A percentile compares a stretch with the other conserved stretches of the same genome.
Conservation (phyloP, 2,797 vertebrate species). For the Tenualosa ilisha region DNA sequence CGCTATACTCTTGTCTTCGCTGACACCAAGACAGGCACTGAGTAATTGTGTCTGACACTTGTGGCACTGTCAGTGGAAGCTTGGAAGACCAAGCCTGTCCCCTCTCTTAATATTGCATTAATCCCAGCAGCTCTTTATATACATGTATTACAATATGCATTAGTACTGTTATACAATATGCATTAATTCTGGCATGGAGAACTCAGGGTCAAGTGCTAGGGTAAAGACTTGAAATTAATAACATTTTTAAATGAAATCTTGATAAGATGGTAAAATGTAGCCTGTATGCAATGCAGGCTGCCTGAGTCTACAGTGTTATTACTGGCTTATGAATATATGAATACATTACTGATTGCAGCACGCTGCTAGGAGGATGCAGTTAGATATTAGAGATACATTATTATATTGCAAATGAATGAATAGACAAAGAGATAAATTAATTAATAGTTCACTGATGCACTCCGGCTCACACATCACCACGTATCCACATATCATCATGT, state of each 20-base stretch:
- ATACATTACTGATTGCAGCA: slow-evolving; percentile 9
- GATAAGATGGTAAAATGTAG: neutral
- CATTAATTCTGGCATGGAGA: neutral
- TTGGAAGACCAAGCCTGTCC: neutral
- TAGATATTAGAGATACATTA: too few species aligned
- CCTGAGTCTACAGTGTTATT: neutral
- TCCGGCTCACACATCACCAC: neutral
- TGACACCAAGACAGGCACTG: neutral
- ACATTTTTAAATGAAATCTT: neutral
- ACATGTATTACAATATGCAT: too few species aligned
- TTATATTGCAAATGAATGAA: too few species aligned
- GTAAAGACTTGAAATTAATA: neutral
- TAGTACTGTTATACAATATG: too few species aligned
- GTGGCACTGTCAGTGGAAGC: neutral
- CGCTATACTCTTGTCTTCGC: neutral
- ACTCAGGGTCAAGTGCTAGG: neutral
- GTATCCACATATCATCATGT: too few species aligned
- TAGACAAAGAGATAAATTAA: too few species aligned
- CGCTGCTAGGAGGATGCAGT: neutral
- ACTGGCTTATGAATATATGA: neutral
- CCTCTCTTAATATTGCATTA: neutral
- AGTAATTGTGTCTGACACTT: slow-evolving; percentile 7
- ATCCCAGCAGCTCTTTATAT: too few species aligned
- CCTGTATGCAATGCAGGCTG: neutral
- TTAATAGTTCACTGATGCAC: neutral